Evolutionary conservation across 2,888 invertebrate genomes (phyloP), one percentile per base, ranked within the genome.

Genomic region (Fissipunctia ypsillon): DNA sequence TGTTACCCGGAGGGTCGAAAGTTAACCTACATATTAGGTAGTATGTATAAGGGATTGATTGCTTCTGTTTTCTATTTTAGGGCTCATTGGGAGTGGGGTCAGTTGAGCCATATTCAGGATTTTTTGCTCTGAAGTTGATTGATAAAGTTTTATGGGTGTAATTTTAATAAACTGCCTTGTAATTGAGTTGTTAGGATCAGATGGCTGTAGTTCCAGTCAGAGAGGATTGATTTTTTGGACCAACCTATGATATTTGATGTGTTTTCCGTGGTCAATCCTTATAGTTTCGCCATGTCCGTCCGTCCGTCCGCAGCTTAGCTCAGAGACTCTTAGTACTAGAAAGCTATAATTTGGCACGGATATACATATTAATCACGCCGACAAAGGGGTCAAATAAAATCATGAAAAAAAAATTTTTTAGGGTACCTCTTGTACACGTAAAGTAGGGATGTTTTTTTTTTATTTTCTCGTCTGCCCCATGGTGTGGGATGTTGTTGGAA

Each of bases 1-100:
- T 73, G 76, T 79, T 65, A 69, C 60, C 71, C 80, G 0, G 31
- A 66, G 69, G 72, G 82, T 38, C 56, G 50, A 28, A 57, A 54
- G 35, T 83, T 64, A 73, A 28, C 72, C 56, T 61, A 69, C 38
- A 41, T 73, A n/a, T n/a, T n/a, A n/a, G n/a, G n/a, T n/a, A 52
- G 10, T 64, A 63, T 63, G 25, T 80, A 56, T 61, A 61, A 38
- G 25, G 41, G 64, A 61, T 19, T 76, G 72, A 73, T 81, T 67
- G 60, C 48, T 68, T 70, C 43, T 69, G 52, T 69, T 65, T 72
- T 69, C 72, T 69, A 54, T 83, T 64, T 78, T 14, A 68, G 28
- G 22, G 25, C 43, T 52, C 38, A 43, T 12, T n/a, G 45, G 14
- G 14, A 63, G 41, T 50, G 6, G 35, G 50, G 35, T 74, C 14